A percentile compares a stretch with the other conserved stretches of the same genome.
These are phyloP conservation scores for Palythoa heliodiscus DNA, from an alignment of 92 coral and sea anemone species.

Conservation along the genomic window DNA sequence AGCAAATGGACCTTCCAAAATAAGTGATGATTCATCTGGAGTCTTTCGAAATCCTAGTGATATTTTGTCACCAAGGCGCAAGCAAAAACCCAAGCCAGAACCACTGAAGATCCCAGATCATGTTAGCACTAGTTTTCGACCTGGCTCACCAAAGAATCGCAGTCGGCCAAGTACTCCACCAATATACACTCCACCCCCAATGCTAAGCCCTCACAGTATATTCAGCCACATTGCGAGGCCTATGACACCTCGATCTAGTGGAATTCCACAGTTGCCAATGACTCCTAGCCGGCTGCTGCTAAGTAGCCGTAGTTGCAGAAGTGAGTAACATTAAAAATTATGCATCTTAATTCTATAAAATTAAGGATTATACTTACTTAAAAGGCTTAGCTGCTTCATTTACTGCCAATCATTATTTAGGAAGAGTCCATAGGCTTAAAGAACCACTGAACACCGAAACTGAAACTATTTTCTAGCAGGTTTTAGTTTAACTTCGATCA, in stretches of 20 bases:
- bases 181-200: conserved; percentile 95
- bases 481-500: too few species aligned
- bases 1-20: conserved; percentile 43
- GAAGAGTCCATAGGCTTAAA: too few species aligned
- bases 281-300: conserved; percentile 94
- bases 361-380: background rate
- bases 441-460: too few species aligned
- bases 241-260: conserved; percentile 83
- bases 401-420: too few species aligned
- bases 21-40: conserved; percentile 50
- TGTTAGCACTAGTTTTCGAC: conserved; percentile 71
- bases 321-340: conserved; percentile 55
- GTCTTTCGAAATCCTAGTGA: conserved; percentile 87
- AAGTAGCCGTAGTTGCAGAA: conserved; percentile 90
- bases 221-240: conserved; percentile 88
- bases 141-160: conserved; percentile 69
- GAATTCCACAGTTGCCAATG: conserved; percentile 77
- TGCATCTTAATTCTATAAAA: background rate
- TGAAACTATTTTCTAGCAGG: too few species aligned
- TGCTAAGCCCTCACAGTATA: conserved; percentile 95
- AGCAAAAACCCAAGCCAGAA: conserved; percentile 88
- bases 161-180: conserved; percentile 91
- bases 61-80: conserved; percentile 81
- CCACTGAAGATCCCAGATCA: conserved; percentile 91
- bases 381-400: too few species aligned